A percentile compares a stretch with the other conserved stretches of the same genome.
phyloP scores from a whole-genome alignment of 2,113 vertebrate species.

The Vulpes vulpes region DNA sequence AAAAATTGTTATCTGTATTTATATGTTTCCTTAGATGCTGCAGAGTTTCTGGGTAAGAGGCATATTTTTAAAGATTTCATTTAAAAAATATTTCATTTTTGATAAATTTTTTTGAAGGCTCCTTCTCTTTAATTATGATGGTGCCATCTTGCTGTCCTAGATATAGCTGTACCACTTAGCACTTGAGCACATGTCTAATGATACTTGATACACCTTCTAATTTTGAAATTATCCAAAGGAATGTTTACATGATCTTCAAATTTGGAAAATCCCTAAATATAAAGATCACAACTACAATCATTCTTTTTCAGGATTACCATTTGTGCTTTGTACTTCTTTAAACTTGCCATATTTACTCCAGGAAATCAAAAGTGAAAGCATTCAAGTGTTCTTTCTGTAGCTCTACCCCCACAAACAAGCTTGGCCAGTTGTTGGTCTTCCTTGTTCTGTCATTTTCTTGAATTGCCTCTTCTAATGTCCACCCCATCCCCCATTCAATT shows the following conservation, averaged over 20 bases:
- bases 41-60: neutral
- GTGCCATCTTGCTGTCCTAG: conserved; percentile 20
- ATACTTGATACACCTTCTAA: conserved; percentile 57
- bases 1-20: neutral
- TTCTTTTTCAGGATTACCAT: neutral
- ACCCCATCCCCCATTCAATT: no score
- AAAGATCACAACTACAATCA: neutral
- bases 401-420: neutral
- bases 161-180: conserved; percentile 9
- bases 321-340: conserved; percentile 6
- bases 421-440: neutral
- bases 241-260: neutral
- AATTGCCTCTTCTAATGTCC: neutral
- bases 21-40: conserved; percentile 2
- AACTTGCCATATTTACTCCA: neutral
- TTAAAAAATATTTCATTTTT: neutral
- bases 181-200: neutral
- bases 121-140: conserved; percentile 15
- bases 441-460: neutral
- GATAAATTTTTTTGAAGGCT: neutral
- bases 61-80: neutral
- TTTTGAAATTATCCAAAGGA: conserved; percentile 62
- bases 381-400: neutral
- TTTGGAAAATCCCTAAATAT: conserved; percentile 42
- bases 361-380: neutral